Percentiles rank a stretch among this genome's conserved stretches.
phyloP scores from a whole-genome alignment of 2,797 vertebrate species.

The Martes flavigula region DNA sequence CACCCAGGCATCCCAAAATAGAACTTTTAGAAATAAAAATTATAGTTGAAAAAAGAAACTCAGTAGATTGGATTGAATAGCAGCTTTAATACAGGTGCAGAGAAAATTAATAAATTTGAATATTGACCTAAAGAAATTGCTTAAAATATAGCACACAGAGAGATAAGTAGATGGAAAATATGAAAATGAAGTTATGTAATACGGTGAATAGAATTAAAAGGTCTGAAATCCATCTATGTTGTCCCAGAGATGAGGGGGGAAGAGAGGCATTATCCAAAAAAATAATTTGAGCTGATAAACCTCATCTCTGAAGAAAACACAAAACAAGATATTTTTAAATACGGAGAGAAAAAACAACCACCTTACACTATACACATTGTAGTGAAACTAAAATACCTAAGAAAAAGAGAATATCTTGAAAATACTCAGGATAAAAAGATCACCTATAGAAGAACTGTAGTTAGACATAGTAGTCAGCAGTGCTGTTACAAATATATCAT shows the following conservation, averaged over 20 bases:
- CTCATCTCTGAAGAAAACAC: neutral
- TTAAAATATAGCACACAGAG: neutral
- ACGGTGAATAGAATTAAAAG: neutral
- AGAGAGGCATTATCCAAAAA: neutral
- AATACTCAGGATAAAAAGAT: neutral
- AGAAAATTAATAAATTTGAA: neutral
- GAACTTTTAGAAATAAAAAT: neutral
- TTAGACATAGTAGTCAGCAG: neutral
- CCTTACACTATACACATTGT: neutral
- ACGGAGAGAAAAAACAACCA: neutral
- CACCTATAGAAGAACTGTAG: neutral
- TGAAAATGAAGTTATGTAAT: neutral
- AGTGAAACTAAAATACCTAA: neutral
- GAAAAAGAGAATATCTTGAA: neutral
- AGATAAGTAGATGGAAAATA: neutral
- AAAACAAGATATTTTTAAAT: neutral
- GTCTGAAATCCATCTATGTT: neutral
- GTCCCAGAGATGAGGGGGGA: neutral
- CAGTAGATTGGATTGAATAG: neutral
- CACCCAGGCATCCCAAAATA: neutral
- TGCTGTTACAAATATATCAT: neutral
- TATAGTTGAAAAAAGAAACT: neutral
- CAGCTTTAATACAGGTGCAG: neutral
- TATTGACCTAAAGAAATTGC: neutral
- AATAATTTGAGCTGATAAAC: neutral